Conservation (phyloP, 2,888 invertebrate genomes). For the Eustalomyia histrio region DNA sequence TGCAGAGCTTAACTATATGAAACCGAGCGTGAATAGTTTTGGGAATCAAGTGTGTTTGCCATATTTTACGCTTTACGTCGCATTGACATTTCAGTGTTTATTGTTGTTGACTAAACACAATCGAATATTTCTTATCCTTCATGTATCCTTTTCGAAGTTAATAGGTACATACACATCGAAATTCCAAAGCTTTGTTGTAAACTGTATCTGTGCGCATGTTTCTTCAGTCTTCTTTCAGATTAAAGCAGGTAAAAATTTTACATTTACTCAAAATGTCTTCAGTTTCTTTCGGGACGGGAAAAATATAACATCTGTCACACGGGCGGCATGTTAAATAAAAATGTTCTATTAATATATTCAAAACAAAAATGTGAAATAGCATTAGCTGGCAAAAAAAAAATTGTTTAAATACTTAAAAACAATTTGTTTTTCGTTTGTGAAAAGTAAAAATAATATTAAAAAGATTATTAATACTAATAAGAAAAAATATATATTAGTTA, state of each 20-base stretch:
- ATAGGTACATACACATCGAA: slow-evolving; percentile 35
- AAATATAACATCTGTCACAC: slow-evolving; percentile 17
- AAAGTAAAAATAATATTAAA: not conserved
- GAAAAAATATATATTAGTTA: too few relatives aligned
- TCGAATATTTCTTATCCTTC: slow-evolving; percentile 2
- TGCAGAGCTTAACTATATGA: too few relatives aligned
- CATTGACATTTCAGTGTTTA: not conserved
- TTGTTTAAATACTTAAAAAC: not conserved
- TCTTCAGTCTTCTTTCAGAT: not conserved
- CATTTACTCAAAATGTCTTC: slow-evolving; percentile 30
- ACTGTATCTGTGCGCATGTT: slow-evolving; percentile 36
- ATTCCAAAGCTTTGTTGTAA: not conserved
- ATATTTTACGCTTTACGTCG: not conserved
- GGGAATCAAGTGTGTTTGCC: too few relatives aligned
- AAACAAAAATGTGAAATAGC: not conserved
- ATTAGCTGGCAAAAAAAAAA: not conserved
- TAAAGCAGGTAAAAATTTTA: slow-evolving; percentile 23
- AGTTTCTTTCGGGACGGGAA: slow-evolving; percentile 45
- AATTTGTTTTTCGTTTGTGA: not conserved
- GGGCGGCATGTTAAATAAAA: not conserved
- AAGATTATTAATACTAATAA: too few relatives aligned
- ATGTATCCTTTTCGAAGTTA: slow-evolving; percentile 16
- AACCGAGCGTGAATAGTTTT: too few relatives aligned
- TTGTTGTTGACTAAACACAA: not conserved
- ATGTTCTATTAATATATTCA: not conserved